Evolutionary conservation across 2,888 invertebrate genomes (phyloP).

Genomic region (Romanomermis culicivorax): DNA sequence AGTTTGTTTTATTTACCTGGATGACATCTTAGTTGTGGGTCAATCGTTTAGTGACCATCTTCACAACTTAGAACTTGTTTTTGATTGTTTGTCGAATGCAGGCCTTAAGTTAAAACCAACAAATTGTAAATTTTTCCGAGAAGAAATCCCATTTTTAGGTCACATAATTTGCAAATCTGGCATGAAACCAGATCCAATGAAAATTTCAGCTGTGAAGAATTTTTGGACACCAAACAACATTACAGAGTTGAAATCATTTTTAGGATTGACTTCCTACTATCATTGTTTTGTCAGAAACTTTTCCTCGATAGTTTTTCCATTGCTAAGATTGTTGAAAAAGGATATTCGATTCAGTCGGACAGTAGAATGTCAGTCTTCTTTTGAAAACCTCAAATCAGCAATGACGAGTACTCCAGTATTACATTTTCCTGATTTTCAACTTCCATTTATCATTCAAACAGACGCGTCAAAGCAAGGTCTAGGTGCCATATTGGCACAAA

Average conservation of each 20-base stretch:
- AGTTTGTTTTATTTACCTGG: too few relatives aligned
- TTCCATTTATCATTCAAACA: background rate
- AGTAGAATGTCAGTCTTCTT: background rate
- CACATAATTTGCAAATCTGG: background rate
- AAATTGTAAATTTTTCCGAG: background rate
- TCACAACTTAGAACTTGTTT: background rate
- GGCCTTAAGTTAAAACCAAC: background rate
- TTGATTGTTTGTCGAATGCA: background rate
- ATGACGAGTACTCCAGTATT: background rate
- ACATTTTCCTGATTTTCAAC: background rate
- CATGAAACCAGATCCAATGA: background rate
- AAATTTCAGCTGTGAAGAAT: background rate
- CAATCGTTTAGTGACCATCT: background rate
- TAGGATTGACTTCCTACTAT: background rate
- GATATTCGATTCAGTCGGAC: background rate
- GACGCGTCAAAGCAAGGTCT: conserved; percentile 15
- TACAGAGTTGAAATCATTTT: background rate
- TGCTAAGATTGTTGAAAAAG: background rate
- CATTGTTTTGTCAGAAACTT: background rate
- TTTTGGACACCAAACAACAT: background rate
- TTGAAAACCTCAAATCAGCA: background rate
- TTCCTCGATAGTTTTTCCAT: background rate
- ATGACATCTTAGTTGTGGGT: background rate
- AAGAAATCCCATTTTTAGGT: background rate
- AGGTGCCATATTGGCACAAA: conserved; percentile 18